Evolutionary conservation across 2,888 invertebrate species (phyloP).

Genomic region (Coenonympha glycerion): DNA sequence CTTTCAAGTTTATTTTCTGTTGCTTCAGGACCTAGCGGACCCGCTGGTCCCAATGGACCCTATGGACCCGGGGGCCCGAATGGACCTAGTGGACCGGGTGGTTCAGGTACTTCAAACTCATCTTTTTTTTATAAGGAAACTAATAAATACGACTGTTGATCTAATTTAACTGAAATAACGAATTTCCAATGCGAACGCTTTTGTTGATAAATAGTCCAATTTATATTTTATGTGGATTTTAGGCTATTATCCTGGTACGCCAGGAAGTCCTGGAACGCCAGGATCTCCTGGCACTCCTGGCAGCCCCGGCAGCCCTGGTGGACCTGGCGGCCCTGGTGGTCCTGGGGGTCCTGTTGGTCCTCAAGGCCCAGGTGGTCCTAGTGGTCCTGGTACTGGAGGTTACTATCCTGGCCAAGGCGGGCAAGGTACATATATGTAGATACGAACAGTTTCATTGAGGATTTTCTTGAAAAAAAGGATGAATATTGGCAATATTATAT

Average conservation of each 20-base stretch:
- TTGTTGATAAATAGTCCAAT: background rate
- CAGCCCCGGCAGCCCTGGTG: conserved; percentile 40
- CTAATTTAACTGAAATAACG: background rate
- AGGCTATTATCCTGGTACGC: conserved; percentile 55
- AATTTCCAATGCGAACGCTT: background rate
- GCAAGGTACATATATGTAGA: too few species aligned
- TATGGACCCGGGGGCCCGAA: conserved; percentile 25
- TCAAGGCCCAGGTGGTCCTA: conserved; percentile 31
- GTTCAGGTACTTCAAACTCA: conserved; percentile 8
- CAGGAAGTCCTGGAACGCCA: conserved; percentile 18
- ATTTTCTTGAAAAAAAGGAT: too few species aligned
- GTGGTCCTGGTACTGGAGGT: too few species aligned
- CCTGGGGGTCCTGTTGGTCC: conserved; percentile 25
- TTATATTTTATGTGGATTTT: background rate
- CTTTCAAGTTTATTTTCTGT: too few species aligned
- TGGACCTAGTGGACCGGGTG: conserved; percentile 28
- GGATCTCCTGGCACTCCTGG: conserved; percentile 26
- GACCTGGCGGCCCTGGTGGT: conserved; percentile 21
- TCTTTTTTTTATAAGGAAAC: too few species aligned
- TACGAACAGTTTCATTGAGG: too few species aligned
- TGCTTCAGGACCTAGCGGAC: conserved; percentile 24
- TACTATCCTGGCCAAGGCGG: too few species aligned
- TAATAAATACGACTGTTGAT: too few species aligned
- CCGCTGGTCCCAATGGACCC: conserved; percentile 27
- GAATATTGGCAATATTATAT: too few species aligned